phyloP scores from a whole-genome alignment of 2,113 vertebrate genomes.

The Trachemys scripta region DNA sequence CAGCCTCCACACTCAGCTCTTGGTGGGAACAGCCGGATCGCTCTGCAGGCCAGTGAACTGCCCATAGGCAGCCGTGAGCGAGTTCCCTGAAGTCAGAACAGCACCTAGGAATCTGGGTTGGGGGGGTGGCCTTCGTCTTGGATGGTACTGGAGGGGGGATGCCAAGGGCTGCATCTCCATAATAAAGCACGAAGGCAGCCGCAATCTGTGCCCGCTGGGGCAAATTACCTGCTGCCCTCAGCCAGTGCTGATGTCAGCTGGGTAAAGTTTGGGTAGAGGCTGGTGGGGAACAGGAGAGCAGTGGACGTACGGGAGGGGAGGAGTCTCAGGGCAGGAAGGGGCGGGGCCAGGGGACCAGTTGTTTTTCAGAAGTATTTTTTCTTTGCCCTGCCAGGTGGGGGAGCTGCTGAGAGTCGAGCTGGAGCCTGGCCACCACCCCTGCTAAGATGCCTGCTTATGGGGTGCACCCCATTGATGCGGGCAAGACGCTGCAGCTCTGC shows the following conservation, averaged over 20 bases:
- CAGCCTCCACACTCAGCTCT: too few species aligned
- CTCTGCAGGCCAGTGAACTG: too few species aligned
- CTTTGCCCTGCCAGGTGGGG: background rate
- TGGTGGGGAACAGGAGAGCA: too few species aligned
- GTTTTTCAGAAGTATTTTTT: background rate
- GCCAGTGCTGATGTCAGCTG: too few species aligned
- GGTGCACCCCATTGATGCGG: background rate
- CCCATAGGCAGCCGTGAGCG: too few species aligned
- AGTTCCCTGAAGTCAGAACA: background rate
- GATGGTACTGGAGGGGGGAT: background rate
- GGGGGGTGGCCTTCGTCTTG: background rate
- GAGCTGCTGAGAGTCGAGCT: background rate
- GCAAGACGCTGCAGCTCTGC: background rate
- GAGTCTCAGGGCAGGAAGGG: background rate
- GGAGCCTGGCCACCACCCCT: background rate
- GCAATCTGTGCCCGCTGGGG: background rate
- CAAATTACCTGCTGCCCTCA: too few species aligned
- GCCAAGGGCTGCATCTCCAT: background rate
- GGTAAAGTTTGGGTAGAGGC: too few species aligned
- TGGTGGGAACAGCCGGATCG: too few species aligned
- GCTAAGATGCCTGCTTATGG: background rate
- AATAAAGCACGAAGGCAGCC: background rate
- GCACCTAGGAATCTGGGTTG: background rate
- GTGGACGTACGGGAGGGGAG: too few species aligned
- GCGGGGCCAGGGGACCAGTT: background rate